Conservation (phyloP, 2,797 vertebrate genomes). For the Chromis chromis region DNA sequence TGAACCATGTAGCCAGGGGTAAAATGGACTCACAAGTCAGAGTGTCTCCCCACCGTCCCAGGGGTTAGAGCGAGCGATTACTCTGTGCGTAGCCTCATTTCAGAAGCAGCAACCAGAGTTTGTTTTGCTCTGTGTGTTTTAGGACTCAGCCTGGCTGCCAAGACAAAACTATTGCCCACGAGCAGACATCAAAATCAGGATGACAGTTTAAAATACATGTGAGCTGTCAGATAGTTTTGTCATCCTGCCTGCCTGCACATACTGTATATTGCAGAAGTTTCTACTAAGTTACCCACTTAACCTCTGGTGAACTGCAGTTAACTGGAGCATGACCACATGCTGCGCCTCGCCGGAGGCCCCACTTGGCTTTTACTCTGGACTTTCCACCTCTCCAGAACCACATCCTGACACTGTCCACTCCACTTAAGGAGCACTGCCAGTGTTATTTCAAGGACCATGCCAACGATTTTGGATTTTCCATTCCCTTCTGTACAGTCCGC, state of each 20-base stretch:
- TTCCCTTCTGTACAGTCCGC: not conserved
- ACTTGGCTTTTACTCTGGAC: conserved; percentile 58
- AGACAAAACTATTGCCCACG: conserved; percentile 37
- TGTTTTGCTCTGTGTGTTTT: conserved; percentile 51
- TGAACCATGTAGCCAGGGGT: conserved; percentile 61
- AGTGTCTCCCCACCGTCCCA: conserved; percentile 61
- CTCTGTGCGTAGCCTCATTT: conserved; percentile 38
- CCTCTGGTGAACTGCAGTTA: conserved; percentile 65
- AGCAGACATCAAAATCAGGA: conserved; percentile 41
- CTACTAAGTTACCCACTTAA: conserved; percentile 61
- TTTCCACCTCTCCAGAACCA: conserved; percentile 58
- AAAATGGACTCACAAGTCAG: conserved; percentile 73
- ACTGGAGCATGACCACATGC: conserved; percentile 65
- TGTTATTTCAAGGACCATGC: conserved; percentile 23
- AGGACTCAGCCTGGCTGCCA: conserved; percentile 18
- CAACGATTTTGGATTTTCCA: not conserved
- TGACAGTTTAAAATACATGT: conserved; percentile 45
- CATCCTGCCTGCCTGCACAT: conserved; percentile 36
- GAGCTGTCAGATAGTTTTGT: conserved; percentile 35
- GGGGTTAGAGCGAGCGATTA: conserved; percentile 57
- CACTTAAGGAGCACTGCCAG: conserved; percentile 16
- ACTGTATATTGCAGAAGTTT: conserved; percentile 46
- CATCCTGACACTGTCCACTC: conserved; percentile 57
- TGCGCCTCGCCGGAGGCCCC: conserved; percentile 42
- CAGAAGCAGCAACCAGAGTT: conserved; percentile 47